phyloP scores from a whole-genome alignment of 2,888 invertebrate genomes.

The Disparrhopalites patrizii region DNA sequence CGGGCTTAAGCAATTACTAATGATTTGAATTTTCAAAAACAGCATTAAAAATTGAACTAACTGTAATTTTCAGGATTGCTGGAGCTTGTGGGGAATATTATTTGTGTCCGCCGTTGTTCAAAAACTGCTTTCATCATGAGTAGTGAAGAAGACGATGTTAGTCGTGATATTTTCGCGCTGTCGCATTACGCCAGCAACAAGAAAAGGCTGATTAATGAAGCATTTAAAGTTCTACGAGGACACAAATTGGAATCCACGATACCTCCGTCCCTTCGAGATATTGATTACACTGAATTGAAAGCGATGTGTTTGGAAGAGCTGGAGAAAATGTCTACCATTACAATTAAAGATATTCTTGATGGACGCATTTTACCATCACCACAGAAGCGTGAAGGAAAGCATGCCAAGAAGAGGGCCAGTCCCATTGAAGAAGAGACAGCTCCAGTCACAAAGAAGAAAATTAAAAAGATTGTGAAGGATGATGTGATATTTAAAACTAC shows the following conservation, averaged over 20 bases:
- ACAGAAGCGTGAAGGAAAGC: not conserved
- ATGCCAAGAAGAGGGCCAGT: not conserved
- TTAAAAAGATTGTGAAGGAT: constrained; percentile 17
- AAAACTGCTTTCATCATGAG: constrained; percentile 4
- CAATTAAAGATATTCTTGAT: constrained; percentile 51
- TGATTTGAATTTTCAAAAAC: too few relatives aligned
- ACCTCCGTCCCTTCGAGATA: constrained; percentile 53
- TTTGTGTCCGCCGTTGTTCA: not conserved
- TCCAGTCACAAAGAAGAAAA: constrained; percentile 20
- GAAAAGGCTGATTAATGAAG: constrained; percentile 51
- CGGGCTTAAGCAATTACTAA: too few relatives aligned
- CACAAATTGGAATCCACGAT: constrained; percentile 52
- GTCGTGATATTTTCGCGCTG: constrained; percentile 51
- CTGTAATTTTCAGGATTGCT: too few relatives aligned
- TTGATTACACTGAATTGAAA: constrained; percentile 50
- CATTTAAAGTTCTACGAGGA: constrained; percentile 52
- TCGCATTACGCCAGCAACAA: constrained; percentile 52
- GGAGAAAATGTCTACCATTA: constrained; percentile 52
- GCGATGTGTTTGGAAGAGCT: constrained; percentile 52
- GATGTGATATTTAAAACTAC: not conserved
- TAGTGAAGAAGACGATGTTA: constrained; percentile 51
- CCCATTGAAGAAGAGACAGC: not conserved
- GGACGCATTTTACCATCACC: constrained; percentile 42
- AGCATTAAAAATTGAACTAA: too few relatives aligned
- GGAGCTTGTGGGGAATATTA: not conserved